Evolutionary conservation across 2,113 vertebrate genomes (phyloP).

Genomic region (Ptilorrhoa leucosticta): DNA sequence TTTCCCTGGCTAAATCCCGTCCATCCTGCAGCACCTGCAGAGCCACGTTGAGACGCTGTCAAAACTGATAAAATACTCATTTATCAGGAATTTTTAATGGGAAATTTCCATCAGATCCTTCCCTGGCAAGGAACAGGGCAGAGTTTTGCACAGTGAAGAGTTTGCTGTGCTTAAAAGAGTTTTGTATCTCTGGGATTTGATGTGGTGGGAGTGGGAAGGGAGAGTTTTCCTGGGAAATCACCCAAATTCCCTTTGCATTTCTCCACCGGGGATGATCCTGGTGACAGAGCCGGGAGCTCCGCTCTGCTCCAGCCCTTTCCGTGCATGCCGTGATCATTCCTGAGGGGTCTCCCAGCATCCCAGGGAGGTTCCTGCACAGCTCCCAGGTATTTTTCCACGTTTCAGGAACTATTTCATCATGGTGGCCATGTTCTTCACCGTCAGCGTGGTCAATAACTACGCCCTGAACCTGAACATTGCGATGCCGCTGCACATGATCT

Average conservation of each 20-base stretch:
- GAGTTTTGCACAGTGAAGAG: background rate
- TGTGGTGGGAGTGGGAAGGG: background rate
- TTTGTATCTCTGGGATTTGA: background rate
- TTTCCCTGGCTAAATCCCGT: background rate
- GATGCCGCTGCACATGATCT: slow-evolving; percentile 98
- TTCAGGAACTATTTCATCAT: slow-evolving; percentile 88
- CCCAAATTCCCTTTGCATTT: background rate
- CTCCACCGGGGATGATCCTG: background rate
- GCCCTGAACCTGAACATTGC: slow-evolving; percentile 94
- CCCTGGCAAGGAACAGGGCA: background rate
- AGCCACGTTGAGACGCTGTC: background rate
- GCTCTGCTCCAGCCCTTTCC: background rate
- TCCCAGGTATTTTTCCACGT: background rate
- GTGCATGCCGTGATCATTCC: background rate
- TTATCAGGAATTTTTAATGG: background rate
- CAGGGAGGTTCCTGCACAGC: background rate
- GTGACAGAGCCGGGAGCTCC: fast-evolving
- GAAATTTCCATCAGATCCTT: background rate
- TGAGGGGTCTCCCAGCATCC: background rate
- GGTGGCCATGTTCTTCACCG: slow-evolving; percentile 97
- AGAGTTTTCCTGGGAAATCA: background rate
- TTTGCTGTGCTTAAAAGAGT: background rate
- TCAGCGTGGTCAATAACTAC: slow-evolving; percentile 97
- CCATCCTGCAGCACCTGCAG: background rate
- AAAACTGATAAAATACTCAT: background rate